Conservation (phyloP, 2,797 vertebrate genomes). For the Pseudochromis fuscus region DNA sequence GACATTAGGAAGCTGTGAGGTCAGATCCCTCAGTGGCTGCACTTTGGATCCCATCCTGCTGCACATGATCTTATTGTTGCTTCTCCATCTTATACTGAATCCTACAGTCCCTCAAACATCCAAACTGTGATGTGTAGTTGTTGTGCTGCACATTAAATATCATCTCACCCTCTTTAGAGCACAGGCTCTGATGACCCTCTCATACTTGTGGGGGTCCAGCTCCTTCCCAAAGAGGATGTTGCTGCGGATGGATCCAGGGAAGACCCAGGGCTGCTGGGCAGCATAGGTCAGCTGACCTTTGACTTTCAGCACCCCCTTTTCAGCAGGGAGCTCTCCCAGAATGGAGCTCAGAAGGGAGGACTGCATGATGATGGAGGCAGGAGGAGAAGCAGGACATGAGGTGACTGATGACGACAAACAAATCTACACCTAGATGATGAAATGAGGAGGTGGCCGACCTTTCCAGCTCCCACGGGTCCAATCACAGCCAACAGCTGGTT, state of each 20-base stretch:
- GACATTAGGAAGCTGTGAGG: too few relatives aligned
- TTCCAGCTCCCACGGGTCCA: constrained; percentile 95
- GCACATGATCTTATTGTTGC: too few relatives aligned
- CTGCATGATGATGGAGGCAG: constrained; percentile 71
- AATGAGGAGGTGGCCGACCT: constrained; percentile 50
- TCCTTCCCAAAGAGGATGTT: constrained; percentile 96
- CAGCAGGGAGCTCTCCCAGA: constrained; percentile 89
- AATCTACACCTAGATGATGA: neutral
- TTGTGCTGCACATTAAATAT: neutral
- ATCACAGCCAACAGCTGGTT: constrained; percentile 91
- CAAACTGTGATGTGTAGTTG: too few relatives aligned
- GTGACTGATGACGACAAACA: neutral
- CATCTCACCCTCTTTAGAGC: constrained; percentile 92
- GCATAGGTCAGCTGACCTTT: constrained; percentile 91
- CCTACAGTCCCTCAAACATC: too few relatives aligned
- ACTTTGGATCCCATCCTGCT: too few relatives aligned
- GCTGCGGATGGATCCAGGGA: constrained; percentile 93
- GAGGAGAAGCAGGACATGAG: constrained; percentile 1
- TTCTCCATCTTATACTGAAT: too few relatives aligned
- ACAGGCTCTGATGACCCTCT: constrained; percentile 90
- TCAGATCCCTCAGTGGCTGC: too few relatives aligned
- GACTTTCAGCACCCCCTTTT: constrained; percentile 86
- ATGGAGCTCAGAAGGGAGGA: constrained; percentile 92
- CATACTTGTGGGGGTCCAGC: constrained; percentile 89
- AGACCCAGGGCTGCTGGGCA: constrained; percentile 97